Percentiles rank a stretch among this genome's conserved stretches.
Evolutionary conservation across 1,140 invertebrate species (phyloP).

Genomic region (Zaprionus vittiger): DNA sequence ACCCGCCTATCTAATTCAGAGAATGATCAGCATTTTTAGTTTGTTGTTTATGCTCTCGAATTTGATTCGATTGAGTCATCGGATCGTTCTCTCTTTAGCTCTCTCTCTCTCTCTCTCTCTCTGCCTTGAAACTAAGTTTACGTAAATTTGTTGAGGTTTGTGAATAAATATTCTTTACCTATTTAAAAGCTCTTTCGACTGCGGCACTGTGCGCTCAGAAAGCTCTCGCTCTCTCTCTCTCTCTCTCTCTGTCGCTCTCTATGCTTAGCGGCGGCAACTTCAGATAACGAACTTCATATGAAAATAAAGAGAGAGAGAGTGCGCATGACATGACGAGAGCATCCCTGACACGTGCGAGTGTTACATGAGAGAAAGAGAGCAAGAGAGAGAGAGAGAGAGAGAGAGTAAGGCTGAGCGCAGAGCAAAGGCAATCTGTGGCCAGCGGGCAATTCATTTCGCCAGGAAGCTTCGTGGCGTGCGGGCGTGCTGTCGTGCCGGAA

Average conservation of each 20-base stretch:
- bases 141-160: neutral
- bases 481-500: constrained; percentile 68
- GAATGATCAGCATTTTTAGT: no score
- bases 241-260: constrained; percentile 55
- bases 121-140: neutral
- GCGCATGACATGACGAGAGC: constrained; percentile 27
- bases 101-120: neutral
- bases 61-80: no score
- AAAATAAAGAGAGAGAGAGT: constrained; percentile 52
- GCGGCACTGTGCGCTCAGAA: constrained; percentile 30
- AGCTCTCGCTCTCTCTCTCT: constrained; percentile 26
- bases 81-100: neutral
- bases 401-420: constrained; percentile 12
- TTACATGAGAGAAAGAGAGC: neutral
- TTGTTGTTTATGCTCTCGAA: no score
- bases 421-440: constrained; percentile 58
- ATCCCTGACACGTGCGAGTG: constrained; percentile 50
- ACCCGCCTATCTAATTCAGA: neutral
- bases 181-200: constrained; percentile 16
- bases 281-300: constrained; percentile 57
- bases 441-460: constrained; percentile 78
- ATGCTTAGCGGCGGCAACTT: constrained; percentile 52
- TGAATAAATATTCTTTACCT: neutral
- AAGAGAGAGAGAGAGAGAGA: neutral
- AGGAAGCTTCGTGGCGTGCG: constrained; percentile 78